Conservation (phyloP, 2,113 vertebrate genomes). For the Perca flavescens region DNA sequence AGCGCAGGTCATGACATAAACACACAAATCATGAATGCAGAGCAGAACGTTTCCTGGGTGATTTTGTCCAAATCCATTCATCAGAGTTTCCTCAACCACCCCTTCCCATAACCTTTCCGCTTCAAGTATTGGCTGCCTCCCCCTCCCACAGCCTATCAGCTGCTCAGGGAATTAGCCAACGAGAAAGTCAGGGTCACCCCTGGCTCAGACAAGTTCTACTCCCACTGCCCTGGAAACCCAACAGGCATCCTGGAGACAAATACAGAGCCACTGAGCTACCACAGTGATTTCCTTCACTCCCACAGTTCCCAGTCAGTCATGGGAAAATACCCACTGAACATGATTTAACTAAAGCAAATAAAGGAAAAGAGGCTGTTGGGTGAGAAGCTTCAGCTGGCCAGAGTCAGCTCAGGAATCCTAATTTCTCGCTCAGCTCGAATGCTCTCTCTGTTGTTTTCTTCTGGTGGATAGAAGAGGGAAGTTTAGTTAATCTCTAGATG, state of each 20-base stretch:
- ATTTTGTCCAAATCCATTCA: constrained; percentile 49
- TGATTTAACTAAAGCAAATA: constrained; percentile 54
- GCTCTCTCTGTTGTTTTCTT: constrained; percentile 23
- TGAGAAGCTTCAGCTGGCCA: constrained; percentile 35
- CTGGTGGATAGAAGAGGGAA: constrained; percentile 16
- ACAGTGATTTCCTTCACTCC: constrained; percentile 64
- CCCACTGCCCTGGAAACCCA: constrained; percentile 79
- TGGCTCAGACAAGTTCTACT: constrained; percentile 65
- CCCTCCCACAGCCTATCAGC: constrained; percentile 71
- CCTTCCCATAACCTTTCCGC: constrained; percentile 78
- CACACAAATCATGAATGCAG: constrained; percentile 42
- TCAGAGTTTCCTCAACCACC: constrained; percentile 47
- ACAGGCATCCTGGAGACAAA: constrained; percentile 80
- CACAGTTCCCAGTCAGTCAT: constrained; percentile 69
- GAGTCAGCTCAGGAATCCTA: constrained; percentile 11
- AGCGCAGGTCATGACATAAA: constrained; percentile 2
- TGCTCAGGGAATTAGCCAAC: constrained; percentile 66
- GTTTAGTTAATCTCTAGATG: constrained; percentile 27
- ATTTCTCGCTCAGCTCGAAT: constrained; percentile 23
- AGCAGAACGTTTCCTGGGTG: constrained; percentile 44
- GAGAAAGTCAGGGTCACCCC: constrained; percentile 76
- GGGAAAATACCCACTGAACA: constrained; percentile 68
- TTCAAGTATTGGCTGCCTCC: constrained; percentile 51
- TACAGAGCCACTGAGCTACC: constrained; percentile 63
- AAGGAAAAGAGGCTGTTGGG: constrained; percentile 46